phyloP scores from a whole-genome alignment of 2,888 invertebrate species.

The Bugula neritina region DNA sequence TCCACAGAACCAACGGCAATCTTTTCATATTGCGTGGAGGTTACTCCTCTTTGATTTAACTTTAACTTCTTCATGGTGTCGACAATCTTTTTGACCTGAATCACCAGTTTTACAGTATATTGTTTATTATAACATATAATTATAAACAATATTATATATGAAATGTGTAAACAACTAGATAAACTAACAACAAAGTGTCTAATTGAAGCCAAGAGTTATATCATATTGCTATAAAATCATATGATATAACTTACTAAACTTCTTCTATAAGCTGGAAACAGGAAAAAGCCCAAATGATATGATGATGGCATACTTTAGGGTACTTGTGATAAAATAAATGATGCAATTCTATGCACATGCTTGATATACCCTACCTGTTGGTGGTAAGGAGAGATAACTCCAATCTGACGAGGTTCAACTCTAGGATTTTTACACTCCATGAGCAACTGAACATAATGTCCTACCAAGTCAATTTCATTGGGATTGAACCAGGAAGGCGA shows the following conservation, averaged over 20 bases:
- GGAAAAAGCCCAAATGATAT: no score
- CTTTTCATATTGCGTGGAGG: constrained; percentile 25
- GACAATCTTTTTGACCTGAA: constrained; percentile 42
- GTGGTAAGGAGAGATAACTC: constrained; percentile 45
- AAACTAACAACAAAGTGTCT: no score
- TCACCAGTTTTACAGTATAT: background rate
- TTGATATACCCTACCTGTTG: constrained; percentile 44
- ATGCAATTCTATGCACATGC: no score
- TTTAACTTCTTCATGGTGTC: constrained; percentile 30
- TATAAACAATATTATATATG: no score
- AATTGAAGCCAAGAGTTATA: no score
- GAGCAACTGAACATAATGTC: constrained; percentile 37
- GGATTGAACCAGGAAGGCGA: constrained; percentile 47
- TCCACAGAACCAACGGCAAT: constrained; percentile 45
- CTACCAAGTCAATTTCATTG: constrained; percentile 37
- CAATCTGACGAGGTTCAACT: constrained; percentile 38
- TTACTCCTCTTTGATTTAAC: background rate
- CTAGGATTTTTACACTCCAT: constrained; percentile 31
- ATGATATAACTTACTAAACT: no score
- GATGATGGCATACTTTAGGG: no score
- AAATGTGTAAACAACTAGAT: no score
- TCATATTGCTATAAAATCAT: no score
- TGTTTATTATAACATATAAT: background rate
- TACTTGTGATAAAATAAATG: no score
- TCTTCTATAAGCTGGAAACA: no score